Evolutionary conservation across 1,140 invertebrate species (phyloP), one percentile per base, ranked within the genome.

Genomic region (Drosophila truncata): DNA sequence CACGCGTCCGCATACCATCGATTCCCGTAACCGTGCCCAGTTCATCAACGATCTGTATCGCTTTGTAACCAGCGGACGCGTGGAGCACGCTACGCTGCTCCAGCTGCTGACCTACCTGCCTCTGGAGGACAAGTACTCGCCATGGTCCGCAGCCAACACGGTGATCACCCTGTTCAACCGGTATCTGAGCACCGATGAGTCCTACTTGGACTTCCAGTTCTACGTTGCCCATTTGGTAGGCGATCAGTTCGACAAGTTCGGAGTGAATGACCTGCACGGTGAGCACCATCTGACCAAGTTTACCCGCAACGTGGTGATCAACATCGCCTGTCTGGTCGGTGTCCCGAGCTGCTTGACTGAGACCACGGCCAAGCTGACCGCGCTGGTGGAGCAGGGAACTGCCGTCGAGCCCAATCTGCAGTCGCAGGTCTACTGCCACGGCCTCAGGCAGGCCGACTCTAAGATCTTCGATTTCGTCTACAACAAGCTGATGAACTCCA

Each of bases 1-100:
- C 37, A 75, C 80, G 23, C 74, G 91, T 3, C 67, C 94, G 11
- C 88, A 88, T 3, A 93, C 92, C 49, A 96, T 98, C 57, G 94
- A 96, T 78, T 92, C 94, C 27, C 92, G 95, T 0, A 98, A 97
- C 93, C 93, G 96, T 61, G 96, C 96, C 2, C 96, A 97, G 91
- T 92, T 97, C 2, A 93, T 98, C 6, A 96, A 97, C 78, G 97
- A 98, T 86, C 93, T 95, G 13, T 95, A 96, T 63, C 95, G 95
- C 67, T 93, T 97, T 37, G 95, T 95, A 3, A 93, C 94, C 62
- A 94, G 94, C 52, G 94, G 93, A 25, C 92, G 94, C 14, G 79
- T 96, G 42, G 72, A 86, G 20, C 94, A 94, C 66, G 44, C 73
- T 3, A 72, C 91, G 9, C 72, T 94, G 1, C 91, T 95, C 29